Percentiles rank a stretch among this genome's conserved stretches.
Evolutionary conservation across 1,140 invertebrate genomes (phyloP).

Genomic region (Zaprionus taronus): DNA sequence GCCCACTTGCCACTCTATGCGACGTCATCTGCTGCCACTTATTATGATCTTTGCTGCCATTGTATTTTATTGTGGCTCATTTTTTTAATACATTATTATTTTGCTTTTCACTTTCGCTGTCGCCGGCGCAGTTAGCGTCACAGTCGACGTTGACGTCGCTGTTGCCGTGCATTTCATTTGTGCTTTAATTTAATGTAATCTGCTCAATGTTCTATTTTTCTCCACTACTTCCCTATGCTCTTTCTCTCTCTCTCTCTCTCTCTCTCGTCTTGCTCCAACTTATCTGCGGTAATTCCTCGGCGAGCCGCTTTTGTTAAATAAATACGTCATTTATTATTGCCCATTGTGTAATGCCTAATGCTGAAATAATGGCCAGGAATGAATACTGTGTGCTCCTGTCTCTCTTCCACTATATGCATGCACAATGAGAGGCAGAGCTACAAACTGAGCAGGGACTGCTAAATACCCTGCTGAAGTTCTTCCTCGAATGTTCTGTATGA

Average conservation of each 20-base stretch:
- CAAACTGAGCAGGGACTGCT: neutral
- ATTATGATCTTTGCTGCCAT: constrained; percentile 62
- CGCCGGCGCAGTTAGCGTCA: neutral
- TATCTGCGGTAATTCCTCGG: constrained; percentile 39
- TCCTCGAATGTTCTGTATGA: too few relatives aligned
- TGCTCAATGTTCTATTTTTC: constrained; percentile 54
- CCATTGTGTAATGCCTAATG: constrained; percentile 37
- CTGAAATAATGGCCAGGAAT: constrained; percentile 26
- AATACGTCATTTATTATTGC: constrained; percentile 46
- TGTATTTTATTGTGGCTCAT: constrained; percentile 65
- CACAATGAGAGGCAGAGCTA: neutral
- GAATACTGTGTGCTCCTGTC: neutral
- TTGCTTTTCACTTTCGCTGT: constrained; percentile 32
- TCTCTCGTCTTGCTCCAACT: neutral
- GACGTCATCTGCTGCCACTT: constrained; percentile 25
- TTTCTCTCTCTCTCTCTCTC: neutral
- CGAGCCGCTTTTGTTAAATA: constrained; percentile 40
- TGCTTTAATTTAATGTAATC: constrained; percentile 66
- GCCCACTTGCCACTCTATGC: neutral
- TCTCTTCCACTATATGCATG: neutral
- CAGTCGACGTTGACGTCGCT: neutral
- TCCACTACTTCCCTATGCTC: neutral
- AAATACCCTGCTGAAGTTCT: neutral
- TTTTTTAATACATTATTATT: constrained; percentile 49
- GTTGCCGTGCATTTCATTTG: constrained; percentile 58